Percentiles rank a stretch among this genome's conserved stretches.
Evolutionary conservation across 2,113 vertebrate genomes (phyloP).

Genomic region (Vicugna pacos): DNA sequence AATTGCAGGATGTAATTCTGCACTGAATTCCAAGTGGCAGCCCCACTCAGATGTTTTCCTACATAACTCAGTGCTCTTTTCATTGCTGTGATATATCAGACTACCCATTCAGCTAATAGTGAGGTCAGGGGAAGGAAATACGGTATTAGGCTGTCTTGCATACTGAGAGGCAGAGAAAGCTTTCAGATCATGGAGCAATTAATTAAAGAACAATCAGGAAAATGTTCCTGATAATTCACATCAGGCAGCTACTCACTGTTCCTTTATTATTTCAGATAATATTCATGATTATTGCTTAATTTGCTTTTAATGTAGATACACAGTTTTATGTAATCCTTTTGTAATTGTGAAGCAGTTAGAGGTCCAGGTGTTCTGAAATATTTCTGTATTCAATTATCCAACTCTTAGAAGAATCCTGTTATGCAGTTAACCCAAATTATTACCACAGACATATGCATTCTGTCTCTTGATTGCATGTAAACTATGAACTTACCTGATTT

Average conservation of each 20-base stretch:
- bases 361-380: slow-evolving; percentile 64
- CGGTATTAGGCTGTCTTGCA: neutral
- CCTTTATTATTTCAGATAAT: slow-evolving; percentile 73
- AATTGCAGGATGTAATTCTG: neutral
- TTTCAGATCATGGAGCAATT: slow-evolving; percentile 55
- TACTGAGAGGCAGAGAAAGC: slow-evolving; percentile 51
- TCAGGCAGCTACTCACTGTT: slow-evolving; percentile 65
- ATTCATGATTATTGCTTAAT: slow-evolving; percentile 68
- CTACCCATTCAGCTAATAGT: slow-evolving; percentile 60
- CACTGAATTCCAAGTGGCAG: slow-evolving; percentile 37
- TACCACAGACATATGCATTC: neutral
- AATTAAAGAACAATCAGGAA: slow-evolving; percentile 75
- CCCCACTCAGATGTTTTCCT: slow-evolving; percentile 44
- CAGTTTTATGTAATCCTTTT: slow-evolving; percentile 65
- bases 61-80: slow-evolving; percentile 56
- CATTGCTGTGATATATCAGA: neutral
- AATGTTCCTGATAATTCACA: slow-evolving; percentile 71
- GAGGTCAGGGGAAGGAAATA: slow-evolving; percentile 63
- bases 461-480: slow-evolving; percentile 13
- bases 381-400: slow-evolving; percentile 60
- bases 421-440: slow-evolving; percentile 52
- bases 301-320: slow-evolving; percentile 72
- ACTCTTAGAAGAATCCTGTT: slow-evolving; percentile 58
- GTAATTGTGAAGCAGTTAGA: slow-evolving; percentile 71
- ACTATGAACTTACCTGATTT: neutral